These are phyloP conservation scores for Tetramorium simillimum DNA, from an alignment of 1,140 invertebrate genomes.

Conservation along the genomic window DNA sequence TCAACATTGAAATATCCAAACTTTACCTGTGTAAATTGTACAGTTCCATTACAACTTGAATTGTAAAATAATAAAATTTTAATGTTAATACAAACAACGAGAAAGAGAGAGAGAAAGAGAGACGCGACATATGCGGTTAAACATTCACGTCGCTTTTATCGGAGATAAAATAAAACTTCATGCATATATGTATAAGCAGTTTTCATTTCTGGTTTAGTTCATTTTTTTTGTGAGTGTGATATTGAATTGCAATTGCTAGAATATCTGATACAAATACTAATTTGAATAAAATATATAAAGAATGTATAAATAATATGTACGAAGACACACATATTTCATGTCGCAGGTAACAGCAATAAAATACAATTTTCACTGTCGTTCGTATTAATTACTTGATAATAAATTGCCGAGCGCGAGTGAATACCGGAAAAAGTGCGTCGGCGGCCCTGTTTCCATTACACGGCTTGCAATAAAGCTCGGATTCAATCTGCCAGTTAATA, in stretches of 20 bases:
- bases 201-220: not conserved
- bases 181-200: not conserved
- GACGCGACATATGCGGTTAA: not conserved
- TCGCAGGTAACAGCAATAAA: not conserved
- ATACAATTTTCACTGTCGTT: not conserved
- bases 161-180: slow-evolving; percentile 9
- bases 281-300: not conserved
- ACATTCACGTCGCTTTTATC: not conserved
- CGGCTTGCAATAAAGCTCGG: slow-evolving; percentile 27
- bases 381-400: slow-evolving; percentile 17
- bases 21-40: not conserved
- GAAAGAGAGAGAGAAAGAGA: not conserved
- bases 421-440: not conserved
- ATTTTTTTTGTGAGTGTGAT: not conserved
- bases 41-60: not conserved
- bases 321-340: not conserved
- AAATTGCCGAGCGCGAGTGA: not conserved
- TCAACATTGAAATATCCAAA: not conserved
- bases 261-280: not conserved
- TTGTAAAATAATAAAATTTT: slow-evolving; percentile 9
- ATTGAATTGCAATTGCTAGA: not conserved
- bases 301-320: not conserved
- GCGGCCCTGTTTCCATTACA: not conserved
- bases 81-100: not conserved
- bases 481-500: slow-evolving; percentile 23